These are phyloP conservation scores for Opisthocomus hoazin DNA, from an alignment of 2,113 vertebrate species.

Conservation along the genomic window DNA sequence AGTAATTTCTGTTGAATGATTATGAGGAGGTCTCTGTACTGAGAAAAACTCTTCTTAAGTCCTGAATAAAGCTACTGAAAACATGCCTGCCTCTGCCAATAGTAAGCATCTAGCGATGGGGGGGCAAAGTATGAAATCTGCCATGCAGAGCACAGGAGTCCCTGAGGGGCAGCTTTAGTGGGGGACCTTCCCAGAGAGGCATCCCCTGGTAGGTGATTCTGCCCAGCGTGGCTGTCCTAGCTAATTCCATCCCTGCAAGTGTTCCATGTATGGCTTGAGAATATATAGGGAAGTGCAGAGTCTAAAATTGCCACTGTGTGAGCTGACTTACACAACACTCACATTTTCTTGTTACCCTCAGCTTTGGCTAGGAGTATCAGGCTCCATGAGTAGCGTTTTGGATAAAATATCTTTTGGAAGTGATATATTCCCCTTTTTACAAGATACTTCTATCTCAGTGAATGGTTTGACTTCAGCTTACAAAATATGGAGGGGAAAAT, in stretches of 20 bases:
- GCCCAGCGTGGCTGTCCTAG: background rate
- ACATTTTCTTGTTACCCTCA: background rate
- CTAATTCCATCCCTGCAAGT: background rate
- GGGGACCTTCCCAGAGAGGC: background rate
- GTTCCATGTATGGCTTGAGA: background rate
- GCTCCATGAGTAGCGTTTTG: background rate
- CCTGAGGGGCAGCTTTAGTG: no score
- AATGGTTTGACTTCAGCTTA: background rate
- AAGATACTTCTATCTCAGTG: background rate
- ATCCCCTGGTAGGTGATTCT: background rate
- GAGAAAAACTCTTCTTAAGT: background rate
- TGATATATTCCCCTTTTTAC: background rate
- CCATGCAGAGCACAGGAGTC: background rate
- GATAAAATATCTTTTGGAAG: background rate
- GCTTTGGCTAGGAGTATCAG: background rate
- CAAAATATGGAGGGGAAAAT: background rate
- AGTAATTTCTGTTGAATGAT: background rate
- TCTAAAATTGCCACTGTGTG: background rate
- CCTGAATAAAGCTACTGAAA: background rate
- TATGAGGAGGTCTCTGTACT: background rate
- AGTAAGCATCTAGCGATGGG: background rate
- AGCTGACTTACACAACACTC: accelerated
- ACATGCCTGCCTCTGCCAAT: background rate
- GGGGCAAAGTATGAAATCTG: no score
- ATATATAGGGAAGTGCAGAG: background rate